Conservation (phyloP, 2,113 vertebrate genomes). For the Odontesthes bonariensis region DNA sequence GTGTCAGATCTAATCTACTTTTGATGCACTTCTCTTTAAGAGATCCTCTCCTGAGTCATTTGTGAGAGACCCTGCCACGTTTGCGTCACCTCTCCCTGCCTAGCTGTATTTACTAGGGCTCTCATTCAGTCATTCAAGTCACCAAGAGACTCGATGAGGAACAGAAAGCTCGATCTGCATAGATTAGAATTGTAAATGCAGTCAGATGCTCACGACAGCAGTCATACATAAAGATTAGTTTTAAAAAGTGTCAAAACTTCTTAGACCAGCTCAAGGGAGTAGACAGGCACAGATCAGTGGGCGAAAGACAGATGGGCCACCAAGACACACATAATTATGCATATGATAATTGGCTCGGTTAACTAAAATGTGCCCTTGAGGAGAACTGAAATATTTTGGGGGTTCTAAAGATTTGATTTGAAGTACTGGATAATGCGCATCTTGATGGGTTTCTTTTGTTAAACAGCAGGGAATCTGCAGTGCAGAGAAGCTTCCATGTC, state of each 20-base stretch:
- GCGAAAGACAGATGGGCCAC: conserved; percentile 60
- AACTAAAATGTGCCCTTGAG: conserved; percentile 57
- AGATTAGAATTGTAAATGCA: conserved; percentile 77
- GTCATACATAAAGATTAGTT: conserved; percentile 80
- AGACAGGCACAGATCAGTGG: conserved; percentile 58
- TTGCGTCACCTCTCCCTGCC: conserved; percentile 8
- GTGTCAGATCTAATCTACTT: conserved; percentile 22
- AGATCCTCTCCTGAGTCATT: conserved; percentile 18
- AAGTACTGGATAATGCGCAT: conserved; percentile 20
- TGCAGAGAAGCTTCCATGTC: not conserved
- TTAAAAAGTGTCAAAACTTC: conserved; percentile 54
- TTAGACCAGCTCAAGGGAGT: conserved; percentile 38
- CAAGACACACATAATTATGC: conserved; percentile 50
- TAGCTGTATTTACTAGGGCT: conserved; percentile 41
- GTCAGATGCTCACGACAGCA: conserved; percentile 53
- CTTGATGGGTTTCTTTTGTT: conserved; percentile 13
- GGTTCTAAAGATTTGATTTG: conserved; percentile 41
- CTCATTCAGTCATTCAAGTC: conserved; percentile 37
- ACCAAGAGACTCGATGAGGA: conserved; percentile 32
- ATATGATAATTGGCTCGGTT: conserved; percentile 62
- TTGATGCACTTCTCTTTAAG: conserved; percentile 22
- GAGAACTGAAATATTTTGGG: conserved; percentile 36
- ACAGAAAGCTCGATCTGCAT: conserved; percentile 67
- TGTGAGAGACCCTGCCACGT: not conserved
- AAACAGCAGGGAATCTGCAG: conserved; percentile 20